These are phyloP conservation scores for Eristalis arbustorum DNA, from an alignment of 2,888 invertebrate species.

Conservation along the genomic window DNA sequence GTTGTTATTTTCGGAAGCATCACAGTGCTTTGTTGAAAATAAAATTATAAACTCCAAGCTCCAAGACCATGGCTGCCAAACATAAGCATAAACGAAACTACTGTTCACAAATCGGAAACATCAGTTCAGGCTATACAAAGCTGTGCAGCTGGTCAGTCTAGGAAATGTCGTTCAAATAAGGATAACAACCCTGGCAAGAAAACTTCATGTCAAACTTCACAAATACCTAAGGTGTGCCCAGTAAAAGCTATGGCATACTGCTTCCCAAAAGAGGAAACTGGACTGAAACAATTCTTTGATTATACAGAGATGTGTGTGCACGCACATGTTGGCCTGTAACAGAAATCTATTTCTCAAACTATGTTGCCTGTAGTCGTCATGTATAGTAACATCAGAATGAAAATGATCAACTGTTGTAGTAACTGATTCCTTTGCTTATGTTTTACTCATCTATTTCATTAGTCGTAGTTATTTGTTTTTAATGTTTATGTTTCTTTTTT, in stretches of 20 bases:
- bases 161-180: background rate
- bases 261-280: slow-evolving; percentile 65
- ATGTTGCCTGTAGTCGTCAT: background rate
- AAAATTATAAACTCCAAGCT: no score
- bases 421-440: slow-evolving; percentile 45
- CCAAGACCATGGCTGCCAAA: no score
- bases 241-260: slow-evolving; percentile 55
- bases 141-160: no score
- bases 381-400: background rate
- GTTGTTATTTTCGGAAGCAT: no score
- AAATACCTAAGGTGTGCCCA: slow-evolving; percentile 49
- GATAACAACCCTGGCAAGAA: slow-evolving; percentile 8
- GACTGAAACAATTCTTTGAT: slow-evolving; percentile 48
- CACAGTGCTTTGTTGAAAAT: no score
- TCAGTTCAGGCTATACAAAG: no score
- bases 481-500: slow-evolving; percentile 16
- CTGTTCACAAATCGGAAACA: no score
- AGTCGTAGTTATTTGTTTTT: slow-evolving; percentile 22
- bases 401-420: slow-evolving; percentile 17
- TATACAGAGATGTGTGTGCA: background rate
- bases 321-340: slow-evolving; percentile 40
- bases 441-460: slow-evolving; percentile 65
- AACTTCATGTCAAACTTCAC: slow-evolving; percentile 40
- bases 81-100: no score
- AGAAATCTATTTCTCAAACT: slow-evolving; percentile 33